A percentile compares a stretch with the other conserved stretches of the same genome.
These are phyloP conservation scores for Siphlonurus alternatus DNA, from an alignment of 2,888 invertebrate species.

Conservation along the genomic window DNA sequence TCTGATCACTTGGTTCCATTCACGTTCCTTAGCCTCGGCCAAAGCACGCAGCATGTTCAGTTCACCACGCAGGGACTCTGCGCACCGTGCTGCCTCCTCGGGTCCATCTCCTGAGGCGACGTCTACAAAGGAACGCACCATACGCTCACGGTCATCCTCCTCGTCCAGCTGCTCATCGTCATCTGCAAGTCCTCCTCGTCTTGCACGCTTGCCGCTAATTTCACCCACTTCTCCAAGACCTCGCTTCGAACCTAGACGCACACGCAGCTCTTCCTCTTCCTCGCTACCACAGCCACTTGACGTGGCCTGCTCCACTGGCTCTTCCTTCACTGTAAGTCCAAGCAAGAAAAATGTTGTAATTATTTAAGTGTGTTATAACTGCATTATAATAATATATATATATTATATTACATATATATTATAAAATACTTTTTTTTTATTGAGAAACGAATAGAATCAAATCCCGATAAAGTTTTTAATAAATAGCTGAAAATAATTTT, in stretches of 20 bases:
- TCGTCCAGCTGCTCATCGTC: neutral
- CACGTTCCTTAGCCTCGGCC: slow-evolving; percentile 64
- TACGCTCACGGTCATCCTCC: slow-evolving; percentile 13
- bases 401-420: too few relatives aligned
- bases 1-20: slow-evolving; percentile 71
- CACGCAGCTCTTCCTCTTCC: neutral
- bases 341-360: too few relatives aligned
- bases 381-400: too few relatives aligned
- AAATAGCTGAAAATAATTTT: too few relatives aligned
- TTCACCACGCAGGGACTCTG: slow-evolving; percentile 18
- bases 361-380: too few relatives aligned
- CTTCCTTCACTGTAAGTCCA: slow-evolving; percentile 6
- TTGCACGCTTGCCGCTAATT: slow-evolving; percentile 13
- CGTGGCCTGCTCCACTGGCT: neutral
- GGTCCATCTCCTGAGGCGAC: slow-evolving; percentile 40
- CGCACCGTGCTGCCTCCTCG: slow-evolving; percentile 42
- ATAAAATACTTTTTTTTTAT: too few relatives aligned
- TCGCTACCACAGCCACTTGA: slow-evolving; percentile 6
- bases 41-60: slow-evolving; percentile 52
- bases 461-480: too few relatives aligned
- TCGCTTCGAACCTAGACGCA: slow-evolving; percentile 7
- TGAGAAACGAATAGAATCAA: too few relatives aligned
- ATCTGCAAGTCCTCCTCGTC: neutral
- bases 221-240: slow-evolving; percentile 6
- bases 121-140: slow-evolving; percentile 38